Percentiles rank a stretch among this genome's conserved stretches.
Conservation (phyloP, 1,140 invertebrate genomes). For the Sitodiplosis mosellana region DNA sequence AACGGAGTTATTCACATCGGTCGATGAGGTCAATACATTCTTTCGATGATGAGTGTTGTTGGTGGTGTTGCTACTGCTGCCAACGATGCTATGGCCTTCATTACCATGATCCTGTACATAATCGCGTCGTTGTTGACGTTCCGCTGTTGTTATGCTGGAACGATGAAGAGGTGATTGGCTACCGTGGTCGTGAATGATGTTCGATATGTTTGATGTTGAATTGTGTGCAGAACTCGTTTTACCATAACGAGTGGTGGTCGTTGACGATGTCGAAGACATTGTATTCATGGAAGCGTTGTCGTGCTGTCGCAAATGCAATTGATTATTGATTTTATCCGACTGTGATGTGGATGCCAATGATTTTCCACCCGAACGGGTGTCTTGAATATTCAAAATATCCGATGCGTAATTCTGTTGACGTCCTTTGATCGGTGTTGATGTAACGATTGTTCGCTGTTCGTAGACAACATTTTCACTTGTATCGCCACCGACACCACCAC, state of each 20-base stretch:
- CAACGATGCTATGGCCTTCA: no score
- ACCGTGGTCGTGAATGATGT: constrained; percentile 5
- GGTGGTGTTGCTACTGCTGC: constrained; percentile 9
- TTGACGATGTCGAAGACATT: no score
- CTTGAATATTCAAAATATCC: neutral
- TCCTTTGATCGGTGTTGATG: no score
- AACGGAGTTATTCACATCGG: constrained; percentile 51
- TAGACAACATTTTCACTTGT: no score
- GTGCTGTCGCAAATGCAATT: neutral
- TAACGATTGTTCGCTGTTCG: no score
- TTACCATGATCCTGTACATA: no score
- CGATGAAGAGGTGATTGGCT: neutral
- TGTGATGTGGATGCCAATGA: neutral
- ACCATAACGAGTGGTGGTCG: no score
- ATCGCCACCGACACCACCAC: no score
- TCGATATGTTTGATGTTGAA: constrained; percentile 3
- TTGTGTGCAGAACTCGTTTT: no score
- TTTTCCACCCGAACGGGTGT: no score
- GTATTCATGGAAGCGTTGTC: no score
- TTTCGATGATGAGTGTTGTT: constrained; percentile 40
- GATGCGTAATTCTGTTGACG: neutral
- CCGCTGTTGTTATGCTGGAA: neutral
- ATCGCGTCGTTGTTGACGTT: neutral
- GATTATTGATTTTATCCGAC: neutral
- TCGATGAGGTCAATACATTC: constrained; percentile 51